Evolutionary conservation across 30 jellyfish, hydroid and myxozoan genomes (phyloP), one percentile per base, ranked within the genome.

Genomic region (Hydractinia symbiolongicarpus): DNA sequence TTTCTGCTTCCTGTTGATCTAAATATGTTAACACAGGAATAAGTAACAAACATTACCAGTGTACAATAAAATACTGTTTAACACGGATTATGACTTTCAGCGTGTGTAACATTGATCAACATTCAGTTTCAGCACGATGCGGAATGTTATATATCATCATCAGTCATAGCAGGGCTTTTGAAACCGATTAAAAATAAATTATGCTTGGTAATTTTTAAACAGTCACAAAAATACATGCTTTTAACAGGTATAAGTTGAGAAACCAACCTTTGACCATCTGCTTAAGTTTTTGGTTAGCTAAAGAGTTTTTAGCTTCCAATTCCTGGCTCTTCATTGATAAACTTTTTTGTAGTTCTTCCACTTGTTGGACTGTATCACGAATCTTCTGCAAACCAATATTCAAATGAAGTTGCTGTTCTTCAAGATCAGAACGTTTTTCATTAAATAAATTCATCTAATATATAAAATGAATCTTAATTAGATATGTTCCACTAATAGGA

Each of bases 1-100:
- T 89, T 73, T 94, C 97, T 4, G 99, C 99, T 55, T 94, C 97
- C 84, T 94, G 99, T 69, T 94, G 99, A 67, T 94, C 99, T 64
- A 64, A 6, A 30, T 30, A 30, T 30, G 44, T 89, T 84, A 84
- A 21, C 79, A 89, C 96, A 81, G 57, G 55, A 66, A 73, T 9
- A 50, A 8, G 50, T 9, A 72, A 52, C 70, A 72, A 40, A 13
- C 44, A 30, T 30, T 30, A 30, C 44, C 44, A 30, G 44, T 30
- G 44, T 30, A 30, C 44, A 30, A 30, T 30, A 30, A 30, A 30
- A 30, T 30, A 30, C 44, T 30, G 44, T 30, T 30, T 30, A 30
- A 30, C 17, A 60, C 17, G n/a, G 1, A 60, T 58, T 60, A 60
- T 60, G n/a, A 60, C n/a, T 60, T 16, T 60, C 70, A 60, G 17